Evolutionary conservation across 2,797 vertebrate genomes (phyloP).

Genomic region (Gila robusta): DNA sequence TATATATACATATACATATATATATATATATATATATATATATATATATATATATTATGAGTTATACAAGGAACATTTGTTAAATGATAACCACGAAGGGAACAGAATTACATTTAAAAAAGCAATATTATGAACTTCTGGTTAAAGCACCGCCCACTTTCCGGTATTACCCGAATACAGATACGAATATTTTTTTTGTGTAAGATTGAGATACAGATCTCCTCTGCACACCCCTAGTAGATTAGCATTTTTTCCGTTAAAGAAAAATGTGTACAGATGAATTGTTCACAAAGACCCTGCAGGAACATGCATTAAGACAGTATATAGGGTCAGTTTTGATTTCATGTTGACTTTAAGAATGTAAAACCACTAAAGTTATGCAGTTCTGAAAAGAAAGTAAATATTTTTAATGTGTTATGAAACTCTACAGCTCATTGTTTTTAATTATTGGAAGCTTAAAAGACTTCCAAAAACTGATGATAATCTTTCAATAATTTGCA

Average conservation of each 20-base stretch:
- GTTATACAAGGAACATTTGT: too few species aligned
- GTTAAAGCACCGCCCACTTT: not conserved
- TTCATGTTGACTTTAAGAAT: constrained; percentile 16
- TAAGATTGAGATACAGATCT: not conserved
- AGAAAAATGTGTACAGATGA: not conserved
- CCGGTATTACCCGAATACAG: not conserved
- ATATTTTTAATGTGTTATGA: not conserved
- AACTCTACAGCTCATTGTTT: constrained; percentile 8
- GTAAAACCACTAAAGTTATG: constrained; percentile 29
- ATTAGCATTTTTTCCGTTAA: constrained; percentile 1
- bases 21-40: too few species aligned
- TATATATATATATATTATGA: too few species aligned
- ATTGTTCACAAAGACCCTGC: not conserved
- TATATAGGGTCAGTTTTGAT: not conserved
- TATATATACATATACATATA: too few species aligned
- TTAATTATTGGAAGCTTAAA: constrained; percentile 14
- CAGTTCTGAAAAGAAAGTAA: constrained; percentile 24
- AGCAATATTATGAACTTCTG: not conserved
- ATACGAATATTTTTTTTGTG: not conserved
- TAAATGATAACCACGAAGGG: too few species aligned
- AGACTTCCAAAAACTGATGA: constrained; percentile 23
- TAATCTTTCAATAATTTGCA: constrained; percentile 18
- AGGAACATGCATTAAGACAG: not conserved
- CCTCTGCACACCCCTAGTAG: not conserved
- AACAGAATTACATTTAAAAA: too few species aligned